These are phyloP conservation scores for Indicator maculatus DNA, from an alignment of 2,113 vertebrate species.

Conservation along the genomic window DNA sequence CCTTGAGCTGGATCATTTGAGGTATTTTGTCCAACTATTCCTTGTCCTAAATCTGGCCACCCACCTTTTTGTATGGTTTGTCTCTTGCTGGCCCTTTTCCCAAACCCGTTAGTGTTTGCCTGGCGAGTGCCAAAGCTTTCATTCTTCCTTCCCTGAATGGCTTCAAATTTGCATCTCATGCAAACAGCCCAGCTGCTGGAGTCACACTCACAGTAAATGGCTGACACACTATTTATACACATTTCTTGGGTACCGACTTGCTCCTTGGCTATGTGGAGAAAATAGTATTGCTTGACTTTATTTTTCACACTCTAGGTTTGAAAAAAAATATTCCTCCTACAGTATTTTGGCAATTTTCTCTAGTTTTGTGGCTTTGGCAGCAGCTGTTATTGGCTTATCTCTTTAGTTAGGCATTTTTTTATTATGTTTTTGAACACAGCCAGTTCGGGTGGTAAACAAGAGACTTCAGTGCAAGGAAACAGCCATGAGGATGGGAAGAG, in stretches of 20 bases:
- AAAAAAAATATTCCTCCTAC: neutral
- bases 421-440: constrained; percentile 2
- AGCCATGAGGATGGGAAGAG: neutral
- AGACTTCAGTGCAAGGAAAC: neutral
- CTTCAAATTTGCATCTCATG: constrained; percentile 74
- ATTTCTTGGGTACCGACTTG: constrained; percentile 61
- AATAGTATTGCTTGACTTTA: constrained; percentile 30
- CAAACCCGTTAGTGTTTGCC: constrained; percentile 65
- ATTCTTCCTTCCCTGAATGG: constrained; percentile 69
- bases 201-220: constrained; percentile 66
- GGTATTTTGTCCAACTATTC: constrained; percentile 41
- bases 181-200: constrained; percentile 77
- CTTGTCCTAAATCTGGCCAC: constrained; percentile 51
- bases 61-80: constrained; percentile 64
- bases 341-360: constrained; percentile 62
- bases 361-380: neutral
- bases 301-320: constrained; percentile 21
- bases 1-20: constrained; percentile 29
- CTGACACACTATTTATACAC: constrained; percentile 69
- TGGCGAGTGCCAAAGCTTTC: constrained; percentile 65
- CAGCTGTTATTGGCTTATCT: constrained; percentile 15
- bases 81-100: constrained; percentile 73
- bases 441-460: neutral
- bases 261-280: constrained; percentile 14
- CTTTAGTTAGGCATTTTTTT: neutral